Evolutionary conservation across 2,113 vertebrate species (phyloP).

Genomic region (Malurus melanocephalus): DNA sequence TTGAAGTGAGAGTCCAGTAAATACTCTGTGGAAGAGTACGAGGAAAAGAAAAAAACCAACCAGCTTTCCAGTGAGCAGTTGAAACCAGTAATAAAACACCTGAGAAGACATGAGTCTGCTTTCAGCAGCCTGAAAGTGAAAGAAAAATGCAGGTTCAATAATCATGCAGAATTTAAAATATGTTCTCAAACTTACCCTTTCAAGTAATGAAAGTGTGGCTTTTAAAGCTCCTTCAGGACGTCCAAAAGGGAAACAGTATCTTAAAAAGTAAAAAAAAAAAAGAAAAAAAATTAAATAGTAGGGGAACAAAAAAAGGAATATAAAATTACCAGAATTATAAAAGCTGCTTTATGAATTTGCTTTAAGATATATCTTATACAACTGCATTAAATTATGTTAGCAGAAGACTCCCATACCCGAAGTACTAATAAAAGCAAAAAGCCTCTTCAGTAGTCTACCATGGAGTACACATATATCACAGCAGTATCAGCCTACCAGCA

Average conservation of each 20-base stretch:
- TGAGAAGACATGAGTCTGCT: background rate
- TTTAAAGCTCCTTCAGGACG: conserved; percentile 96
- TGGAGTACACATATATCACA: background rate
- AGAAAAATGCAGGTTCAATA: background rate
- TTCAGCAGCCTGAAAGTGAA: background rate
- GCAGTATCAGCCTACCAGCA: background rate
- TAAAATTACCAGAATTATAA: background rate
- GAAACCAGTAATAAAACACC: background rate
- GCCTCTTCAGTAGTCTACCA: background rate
- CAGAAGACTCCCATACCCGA: background rate
- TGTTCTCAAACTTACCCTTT: conserved; percentile 81
- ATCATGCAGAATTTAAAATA: background rate
- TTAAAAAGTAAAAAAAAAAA: conserved; percentile 67
- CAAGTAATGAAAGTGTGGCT: conserved; percentile 94
- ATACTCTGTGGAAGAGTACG: background rate
- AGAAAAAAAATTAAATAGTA: background rate
- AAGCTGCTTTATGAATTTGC: background rate
- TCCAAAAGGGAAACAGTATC: conserved; percentile 98
- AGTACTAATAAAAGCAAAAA: background rate
- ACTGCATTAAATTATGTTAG: background rate
- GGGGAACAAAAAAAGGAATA: background rate
- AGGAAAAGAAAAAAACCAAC: background rate
- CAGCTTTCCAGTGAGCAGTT: background rate
- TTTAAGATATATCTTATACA: background rate
- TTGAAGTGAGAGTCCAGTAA: background rate